A percentile compares a stretch with the other conserved stretches of the same genome.
Evolutionary conservation across 2,888 invertebrate species (phyloP).

Genomic region (Trissonchulus sp.): DNA sequence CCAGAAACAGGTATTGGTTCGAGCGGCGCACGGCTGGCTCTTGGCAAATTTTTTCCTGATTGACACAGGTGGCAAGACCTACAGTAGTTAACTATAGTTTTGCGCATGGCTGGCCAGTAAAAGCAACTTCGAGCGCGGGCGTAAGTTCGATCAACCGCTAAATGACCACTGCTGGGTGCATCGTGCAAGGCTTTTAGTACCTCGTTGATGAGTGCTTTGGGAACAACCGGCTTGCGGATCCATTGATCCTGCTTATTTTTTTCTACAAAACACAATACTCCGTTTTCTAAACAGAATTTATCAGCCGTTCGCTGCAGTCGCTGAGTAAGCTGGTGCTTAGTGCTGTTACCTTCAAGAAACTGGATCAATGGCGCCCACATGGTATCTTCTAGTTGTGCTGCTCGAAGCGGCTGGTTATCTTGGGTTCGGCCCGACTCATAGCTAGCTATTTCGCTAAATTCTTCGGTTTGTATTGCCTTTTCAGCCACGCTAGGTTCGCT

Average conservation of each 20-base stretch:
- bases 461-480: too few species aligned
- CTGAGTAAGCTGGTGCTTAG: neutral
- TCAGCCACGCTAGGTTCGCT: too few species aligned
- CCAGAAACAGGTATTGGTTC: slow-evolving; percentile 28
- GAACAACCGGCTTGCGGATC: neutral
- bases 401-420: neutral
- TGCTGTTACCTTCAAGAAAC: neutral
- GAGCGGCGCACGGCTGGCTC: slow-evolving; percentile 24
- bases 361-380: neutral
- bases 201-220: neutral
- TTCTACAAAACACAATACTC: neutral
- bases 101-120: neutral
- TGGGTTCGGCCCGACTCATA: neutral
- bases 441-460: too few species aligned
- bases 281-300: neutral
- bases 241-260: neutral
- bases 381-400: neutral
- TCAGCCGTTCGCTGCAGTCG: neutral
- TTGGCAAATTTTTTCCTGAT: neutral
- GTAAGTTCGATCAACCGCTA: neutral
- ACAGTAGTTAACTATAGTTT: neutral
- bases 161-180: neutral
- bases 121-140: slow-evolving; percentile 7
- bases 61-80: slow-evolving; percentile 8
- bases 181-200: neutral